Evolutionary conservation across 2,113 vertebrate genomes (phyloP), one percentile per base, ranked within the genome.

Genomic region (Rutilus rutilus): DNA sequence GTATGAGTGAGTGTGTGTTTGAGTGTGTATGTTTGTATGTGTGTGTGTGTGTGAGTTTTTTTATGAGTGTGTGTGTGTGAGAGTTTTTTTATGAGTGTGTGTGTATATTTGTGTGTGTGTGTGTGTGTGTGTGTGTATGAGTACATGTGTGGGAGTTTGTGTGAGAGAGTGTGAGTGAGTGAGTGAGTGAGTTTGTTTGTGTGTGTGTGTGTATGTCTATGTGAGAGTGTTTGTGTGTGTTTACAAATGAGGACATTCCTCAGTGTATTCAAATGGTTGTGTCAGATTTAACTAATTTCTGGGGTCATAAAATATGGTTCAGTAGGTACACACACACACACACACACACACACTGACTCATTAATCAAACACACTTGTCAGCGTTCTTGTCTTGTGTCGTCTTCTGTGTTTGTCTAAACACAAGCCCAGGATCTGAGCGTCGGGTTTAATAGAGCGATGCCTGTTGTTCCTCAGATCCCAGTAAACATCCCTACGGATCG

Each of bases 81-180:
- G 27, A 30, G 27, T 30, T 30, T 30, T 27, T 30, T 30, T 30
- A 30, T 30, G 27, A 30, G 10, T 47, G 45, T 47, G 45, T 47
- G 45, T 12, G 45, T 47, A 10, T 45, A 1, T 30, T 30, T 30
- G 27, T 11, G 42, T 10, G 27, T 30, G 27, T 30, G 27, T 30
- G 27, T 1, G 27, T 2, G 42, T 10, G 45, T 10, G 45, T 10
- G 45, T 2, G 9, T 42, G 42, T 42, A 7, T 42, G 39, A 27
- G 45, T 11, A 0, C 0, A 10, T 11, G 2, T 11, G 45, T 2
- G 45, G 0, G 10, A 0, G 45, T 1, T 2, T 39, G 36, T 39
- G 6, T 39, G 36, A n/a, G n/a, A n/a, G n/a, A n/a, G n/a, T n/a
- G n/a, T n/a, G n/a, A n/a, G n/a, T n/a, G 39, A 42, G 39, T 1